Base-by-base conservation (phyloP, 2,113 vertebrate species). In the Donacobius atricapilla region DNA sequence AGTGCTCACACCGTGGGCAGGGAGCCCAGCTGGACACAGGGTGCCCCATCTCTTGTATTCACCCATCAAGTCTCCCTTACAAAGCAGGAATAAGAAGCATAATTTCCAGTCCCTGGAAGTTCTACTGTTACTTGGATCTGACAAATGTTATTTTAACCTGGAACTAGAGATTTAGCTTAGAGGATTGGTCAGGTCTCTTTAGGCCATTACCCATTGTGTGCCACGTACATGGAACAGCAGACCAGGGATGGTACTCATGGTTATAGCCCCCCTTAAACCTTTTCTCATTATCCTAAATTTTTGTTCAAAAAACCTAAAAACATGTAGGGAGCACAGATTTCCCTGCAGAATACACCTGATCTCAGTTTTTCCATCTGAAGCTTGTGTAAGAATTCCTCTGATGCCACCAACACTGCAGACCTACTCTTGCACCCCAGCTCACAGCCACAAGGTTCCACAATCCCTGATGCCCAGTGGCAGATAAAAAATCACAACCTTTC, bases 1-100 rank as follows among this genome's bases (percentile, higher is more conserved):
- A 86, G 50, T 1, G 1, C 31, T 65, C 53, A 33, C 4, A 2
- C 13, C 12, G 25, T 0, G 0, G 37, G 27, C 0, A 0, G 73
- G 57, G 77, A 82, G 30, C 39, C 35, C 47, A 42, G 81, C 28
- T 47, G 30, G 39, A 35, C n/a, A 31, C 22, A 33, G 47, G 13
- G 28, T 30, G 21, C n/a, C 61, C 33, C 0, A 0, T 61, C 78
- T 88, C 75, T 48, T 10, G 0, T 40, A 40, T 11, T 69, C 39
- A 65, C 25, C 23, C 2, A 2, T 24, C 9, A 16, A 42, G 27
- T 44, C 40, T 51, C 13, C 37, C n/a, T 63, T 60, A 40, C 37
- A 79, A 54, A 58, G 28, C 56, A 70, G 44, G 51, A 79, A 54
- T 22, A 45, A 73, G 21, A n/a, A 81, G 11, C 27, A 28, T 31